Percentiles rank a stretch among this genome's conserved stretches.
Conservation (phyloP, 2,113 vertebrate species). For the Dasyornis broadbenti region DNA sequence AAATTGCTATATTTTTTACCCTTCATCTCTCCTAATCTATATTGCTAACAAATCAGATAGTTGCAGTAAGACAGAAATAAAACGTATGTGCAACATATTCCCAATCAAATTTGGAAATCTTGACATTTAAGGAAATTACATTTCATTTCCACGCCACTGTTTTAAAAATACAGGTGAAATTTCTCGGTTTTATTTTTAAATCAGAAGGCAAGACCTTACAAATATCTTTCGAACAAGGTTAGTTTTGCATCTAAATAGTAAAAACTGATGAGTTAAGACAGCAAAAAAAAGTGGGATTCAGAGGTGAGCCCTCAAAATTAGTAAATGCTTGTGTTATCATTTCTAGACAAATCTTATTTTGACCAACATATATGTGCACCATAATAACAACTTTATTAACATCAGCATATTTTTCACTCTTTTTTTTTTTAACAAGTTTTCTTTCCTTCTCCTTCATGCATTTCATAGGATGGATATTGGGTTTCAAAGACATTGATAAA, state of each 20-base stretch:
- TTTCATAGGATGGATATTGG: background rate
- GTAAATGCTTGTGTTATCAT: background rate
- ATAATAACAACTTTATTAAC: background rate
- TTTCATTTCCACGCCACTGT: slow-evolving; percentile 2
- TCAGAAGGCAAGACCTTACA: background rate
- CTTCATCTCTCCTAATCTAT: background rate
- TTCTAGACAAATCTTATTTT: background rate
- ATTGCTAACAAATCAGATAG: background rate
- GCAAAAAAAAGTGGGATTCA: background rate
- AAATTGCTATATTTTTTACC: background rate
- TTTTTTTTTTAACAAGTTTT: background rate
- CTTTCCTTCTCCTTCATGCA: background rate
- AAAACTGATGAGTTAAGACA: background rate
- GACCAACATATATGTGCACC: background rate
- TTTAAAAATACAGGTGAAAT: slow-evolving; percentile 9
- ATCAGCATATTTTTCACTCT: background rate
- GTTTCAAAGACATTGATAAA: background rate
- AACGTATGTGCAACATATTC: background rate
- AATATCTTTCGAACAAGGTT: background rate
- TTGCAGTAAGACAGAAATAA: background rate
- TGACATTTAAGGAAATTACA: slow-evolving; percentile 45
- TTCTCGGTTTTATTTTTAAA: background rate
- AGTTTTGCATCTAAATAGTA: background rate
- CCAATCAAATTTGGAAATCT: slow-evolving; percentile 24
- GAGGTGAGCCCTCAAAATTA: background rate